Evolutionary conservation across 2,888 invertebrate species (phyloP), one percentile per base, ranked within the genome.

Genomic region (Athalia cordata): DNA sequence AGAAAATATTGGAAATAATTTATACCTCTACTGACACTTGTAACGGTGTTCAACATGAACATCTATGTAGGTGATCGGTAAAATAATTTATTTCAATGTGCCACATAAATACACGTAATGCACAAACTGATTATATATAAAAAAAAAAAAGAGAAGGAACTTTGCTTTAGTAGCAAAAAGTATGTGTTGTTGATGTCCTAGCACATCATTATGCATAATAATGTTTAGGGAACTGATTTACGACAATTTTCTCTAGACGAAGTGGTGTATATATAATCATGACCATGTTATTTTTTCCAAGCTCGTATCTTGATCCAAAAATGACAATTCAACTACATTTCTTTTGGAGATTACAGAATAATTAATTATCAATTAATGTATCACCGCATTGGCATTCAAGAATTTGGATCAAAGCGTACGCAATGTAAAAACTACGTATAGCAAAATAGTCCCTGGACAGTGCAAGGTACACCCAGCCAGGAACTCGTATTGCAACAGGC

Each of bases 401-500:
- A 85, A 85, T 83, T 85, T 84, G 78, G 81, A 84, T 82, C 81
- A 84, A 82, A 78, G 80, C 80, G 85, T 84, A 83, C 85, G 81
- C 84, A 80, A 81, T 81, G 83, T 81, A 84, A 83, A 80, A 85
- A 62, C 64, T 75, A 75, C 64, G 15, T 64, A 64, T 62, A 64
- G 75, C 75, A 75, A 75, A 75, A 50, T 75, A 62, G 61, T 75
- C 75, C 75, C 75, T 50, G 75, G 75, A 75, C 75, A 75, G 45
- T 13, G 9, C 29, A 66, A 59, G 13, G 49, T 67, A 67, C 52
- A 49, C n/a, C 62, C 52, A 62, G 62, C 64, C 75, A 75, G 75
- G 75, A 64, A 62, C 64, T 62, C 52, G 29, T 75, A 72, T 75
- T 85, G 85, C 86, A 84, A 83, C 79, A 78, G 82, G 81, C 87